Evolutionary conservation across 2,888 invertebrate species (phyloP).

Genomic region (Orthosia gothica): DNA sequence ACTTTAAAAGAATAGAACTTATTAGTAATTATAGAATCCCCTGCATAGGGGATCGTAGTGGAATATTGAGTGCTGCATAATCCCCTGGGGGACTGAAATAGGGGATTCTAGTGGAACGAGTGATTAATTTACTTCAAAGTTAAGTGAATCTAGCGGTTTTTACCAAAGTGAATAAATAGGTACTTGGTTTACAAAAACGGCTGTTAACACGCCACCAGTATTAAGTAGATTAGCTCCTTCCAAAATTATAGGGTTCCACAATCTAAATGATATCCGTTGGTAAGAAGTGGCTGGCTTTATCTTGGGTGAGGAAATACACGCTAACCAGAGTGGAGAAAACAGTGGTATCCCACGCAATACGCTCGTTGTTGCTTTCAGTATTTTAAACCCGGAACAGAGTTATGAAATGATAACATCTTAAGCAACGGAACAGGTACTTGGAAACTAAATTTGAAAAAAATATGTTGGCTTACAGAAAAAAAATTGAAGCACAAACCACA

Average conservation of each 20-base stretch:
- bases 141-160: slow-evolving; percentile 39
- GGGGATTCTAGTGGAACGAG: too few relatives aligned
- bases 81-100: too few relatives aligned
- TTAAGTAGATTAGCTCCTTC: slow-evolving; percentile 29
- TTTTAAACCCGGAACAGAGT: slow-evolving; percentile 11
- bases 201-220: slow-evolving; percentile 35
- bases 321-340: slow-evolving; percentile 29
- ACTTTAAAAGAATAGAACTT: too few relatives aligned
- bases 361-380: slow-evolving; percentile 22
- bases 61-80: too few relatives aligned
- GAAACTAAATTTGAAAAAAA: not conserved
- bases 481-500: too few relatives aligned
- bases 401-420: not conserved
- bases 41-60: too few relatives aligned
- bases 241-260: slow-evolving; percentile 30
- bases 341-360: slow-evolving; percentile 26
- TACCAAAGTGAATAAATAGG: slow-evolving; percentile 20
- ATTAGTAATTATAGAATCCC: too few relatives aligned
- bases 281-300: slow-evolving; percentile 33
- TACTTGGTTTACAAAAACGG: slow-evolving; percentile 39
- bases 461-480: not conserved
- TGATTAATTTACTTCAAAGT: slow-evolving; percentile 14
- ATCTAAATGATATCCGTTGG: slow-evolving; percentile 55
- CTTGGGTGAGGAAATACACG: slow-evolving; percentile 34
- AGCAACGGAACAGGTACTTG: too few relatives aligned